phyloP scores from a whole-genome alignment of 2,888 invertebrate genomes.

The Calameuta idolon region DNA sequence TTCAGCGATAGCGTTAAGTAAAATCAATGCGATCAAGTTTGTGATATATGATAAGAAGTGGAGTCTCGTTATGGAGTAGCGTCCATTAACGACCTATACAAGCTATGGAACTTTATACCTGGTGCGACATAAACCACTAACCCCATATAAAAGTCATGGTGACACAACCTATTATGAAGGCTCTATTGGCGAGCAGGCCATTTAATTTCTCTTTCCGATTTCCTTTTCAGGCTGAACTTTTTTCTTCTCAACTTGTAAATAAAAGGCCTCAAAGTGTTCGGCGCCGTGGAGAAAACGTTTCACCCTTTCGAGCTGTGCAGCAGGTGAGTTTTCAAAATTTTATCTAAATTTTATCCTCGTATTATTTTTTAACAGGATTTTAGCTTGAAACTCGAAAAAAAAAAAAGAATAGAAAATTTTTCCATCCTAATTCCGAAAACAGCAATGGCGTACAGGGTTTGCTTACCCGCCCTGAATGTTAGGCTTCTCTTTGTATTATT shows the following conservation, averaged over 20 bases:
- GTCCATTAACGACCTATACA: constrained; percentile 53
- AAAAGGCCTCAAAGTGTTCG: constrained; percentile 77
- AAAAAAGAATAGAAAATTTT: not conserved
- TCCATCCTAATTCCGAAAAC: not conserved
- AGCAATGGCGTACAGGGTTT: not conserved
- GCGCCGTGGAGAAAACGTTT: constrained; percentile 74
- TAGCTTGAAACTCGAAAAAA: not conserved
- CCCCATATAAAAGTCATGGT: constrained; percentile 48
- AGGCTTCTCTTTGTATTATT: not conserved
- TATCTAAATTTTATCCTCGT: constrained; percentile 17
- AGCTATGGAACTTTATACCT: constrained; percentile 61
- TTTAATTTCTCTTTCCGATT: constrained; percentile 28
- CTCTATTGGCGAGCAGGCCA: constrained; percentile 25
- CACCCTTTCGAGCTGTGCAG: constrained; percentile 75
- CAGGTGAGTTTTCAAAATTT: constrained; percentile 64
- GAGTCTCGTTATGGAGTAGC: constrained; percentile 38
- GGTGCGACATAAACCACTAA: constrained; percentile 52
- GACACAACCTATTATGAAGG: constrained; percentile 19
- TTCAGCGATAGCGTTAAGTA: not conserved
- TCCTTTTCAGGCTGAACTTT: constrained; percentile 70
- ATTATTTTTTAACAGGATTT: not conserved
- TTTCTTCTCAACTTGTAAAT: constrained; percentile 66
- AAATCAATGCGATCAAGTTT: not conserved
- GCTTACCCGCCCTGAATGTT: not conserved
- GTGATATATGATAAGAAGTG: not conserved